A percentile compares a stretch with the other conserved stretches of the same genome.
Conservation (phyloP, 2,113 vertebrate species). For the Sakesphorus luctuosus region DNA sequence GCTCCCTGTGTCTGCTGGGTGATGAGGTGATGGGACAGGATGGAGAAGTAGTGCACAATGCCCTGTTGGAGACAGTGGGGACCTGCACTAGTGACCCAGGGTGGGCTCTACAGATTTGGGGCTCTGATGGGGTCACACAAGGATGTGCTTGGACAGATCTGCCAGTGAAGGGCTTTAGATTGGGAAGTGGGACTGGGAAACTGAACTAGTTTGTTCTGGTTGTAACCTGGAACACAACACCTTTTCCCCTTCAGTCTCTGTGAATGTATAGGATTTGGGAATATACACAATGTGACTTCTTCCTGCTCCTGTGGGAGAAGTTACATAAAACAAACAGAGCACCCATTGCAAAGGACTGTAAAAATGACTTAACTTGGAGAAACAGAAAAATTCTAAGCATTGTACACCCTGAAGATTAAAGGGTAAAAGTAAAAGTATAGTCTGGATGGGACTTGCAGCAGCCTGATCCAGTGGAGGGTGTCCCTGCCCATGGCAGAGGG, state of each 20-base stretch:
- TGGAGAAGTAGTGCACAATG: not conserved
- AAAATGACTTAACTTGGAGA: not conserved
- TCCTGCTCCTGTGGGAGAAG: not conserved
- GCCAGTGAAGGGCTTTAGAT: not conserved
- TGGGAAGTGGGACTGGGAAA: not conserved
- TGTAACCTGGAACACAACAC: not conserved
- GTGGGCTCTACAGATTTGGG: too few species aligned
- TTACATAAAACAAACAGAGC: not conserved
- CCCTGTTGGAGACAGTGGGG: accelerated
- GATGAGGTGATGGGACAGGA: accelerated
- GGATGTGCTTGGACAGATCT: accelerated
- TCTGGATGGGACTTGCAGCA: not conserved
- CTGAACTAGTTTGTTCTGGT: not conserved
- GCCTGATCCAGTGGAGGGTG: not conserved
- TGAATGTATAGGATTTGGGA: too few species aligned
- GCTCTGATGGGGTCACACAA: accelerated
- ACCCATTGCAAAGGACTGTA: accelerated
- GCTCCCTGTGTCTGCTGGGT: not conserved
- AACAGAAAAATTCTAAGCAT: accelerated
- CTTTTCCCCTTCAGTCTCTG: accelerated
- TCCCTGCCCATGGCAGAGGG: not conserved
- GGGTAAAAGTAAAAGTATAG: not conserved
- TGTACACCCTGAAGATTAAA: not conserved
- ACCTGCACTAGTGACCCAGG: not conserved
- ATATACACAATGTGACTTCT: not conserved